Evolutionary conservation across 2,113 vertebrate genomes (phyloP), one percentile per base, ranked within the genome.

Genomic region (Oncorhynchus clarkii): DNA sequence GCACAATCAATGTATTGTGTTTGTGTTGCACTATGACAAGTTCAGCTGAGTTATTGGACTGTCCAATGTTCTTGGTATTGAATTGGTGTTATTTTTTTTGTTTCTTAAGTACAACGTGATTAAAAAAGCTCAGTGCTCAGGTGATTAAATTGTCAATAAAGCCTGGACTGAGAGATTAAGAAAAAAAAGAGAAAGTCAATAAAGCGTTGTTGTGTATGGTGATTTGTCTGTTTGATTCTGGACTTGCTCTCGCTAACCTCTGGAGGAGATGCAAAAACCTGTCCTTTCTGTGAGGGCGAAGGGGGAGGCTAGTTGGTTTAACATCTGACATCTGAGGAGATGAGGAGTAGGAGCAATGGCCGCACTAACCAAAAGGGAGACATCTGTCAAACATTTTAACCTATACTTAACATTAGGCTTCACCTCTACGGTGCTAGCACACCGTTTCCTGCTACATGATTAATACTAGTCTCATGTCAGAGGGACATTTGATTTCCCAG

Each of bases 371-470:
- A 79, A 81, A 88, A 84, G 59, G 26, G 65, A 89, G 78, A 82
- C 84, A 85, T 90, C 81, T 89, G 88, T 90, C 81, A 79, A 82
- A 86, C 49, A 59, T 67, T 76, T 90, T 71, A 88, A 86, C 85
- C 64, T 81, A 70, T 77, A 80, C 86, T 87, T 88, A 82, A 67
- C 64, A 29, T 70, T 57, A 64, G 82, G 78, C 29, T 20, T 70
- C 66, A 66, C 18, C 29, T 73, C 16, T 71, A 51, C 65, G 45
- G 71, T 60, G 51, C 76, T 75, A 49, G 51, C 71, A 73, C 81
- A 87, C 72, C 70, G 85, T 85, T 87, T 78, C 77, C 84, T 82
- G 82, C 76, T 68, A 82, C 65, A 51, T 88, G 87, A 90, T 90
- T 88, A 88, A 88, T 86, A 70, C 74, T 73, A 59, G 72, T 76